Conservation (phyloP, 2,113 vertebrate genomes). For the Myrmecophaga tridactyla region DNA sequence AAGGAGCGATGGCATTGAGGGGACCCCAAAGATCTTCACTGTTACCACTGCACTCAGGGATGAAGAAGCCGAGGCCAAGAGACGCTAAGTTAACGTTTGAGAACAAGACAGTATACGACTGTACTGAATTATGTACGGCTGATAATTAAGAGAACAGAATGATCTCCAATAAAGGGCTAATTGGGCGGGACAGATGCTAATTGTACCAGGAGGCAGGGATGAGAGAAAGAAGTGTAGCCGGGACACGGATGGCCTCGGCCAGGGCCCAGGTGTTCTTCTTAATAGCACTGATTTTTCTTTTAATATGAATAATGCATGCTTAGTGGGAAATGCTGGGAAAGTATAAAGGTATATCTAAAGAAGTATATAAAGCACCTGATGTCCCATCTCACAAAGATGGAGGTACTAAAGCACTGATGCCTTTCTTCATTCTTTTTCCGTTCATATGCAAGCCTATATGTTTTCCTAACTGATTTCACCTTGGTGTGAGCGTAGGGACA, state of each 20-base stretch:
- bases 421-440: background rate
- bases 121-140: background rate
- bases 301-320: background rate
- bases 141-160: background rate
- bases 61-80: background rate
- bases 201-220: background rate
- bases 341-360: background rate
- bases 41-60: background rate
- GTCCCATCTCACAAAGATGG: background rate
- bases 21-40: background rate
- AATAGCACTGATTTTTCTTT: background rate
- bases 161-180: constrained; percentile 16
- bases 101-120: background rate
- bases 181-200: background rate
- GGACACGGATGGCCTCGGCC: accelerated
- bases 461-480: background rate
- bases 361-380: background rate
- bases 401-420: background rate
- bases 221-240: background rate
- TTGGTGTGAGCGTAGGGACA: background rate
- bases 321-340: background rate
- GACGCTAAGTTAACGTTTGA: background rate
- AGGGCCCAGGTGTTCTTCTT: background rate
- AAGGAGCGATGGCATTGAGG: accelerated
- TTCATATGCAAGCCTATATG: background rate